Base-by-base conservation (phyloP, 2,797 vertebrate genomes). In the Tokudaia tokunoshimensis region DNA sequence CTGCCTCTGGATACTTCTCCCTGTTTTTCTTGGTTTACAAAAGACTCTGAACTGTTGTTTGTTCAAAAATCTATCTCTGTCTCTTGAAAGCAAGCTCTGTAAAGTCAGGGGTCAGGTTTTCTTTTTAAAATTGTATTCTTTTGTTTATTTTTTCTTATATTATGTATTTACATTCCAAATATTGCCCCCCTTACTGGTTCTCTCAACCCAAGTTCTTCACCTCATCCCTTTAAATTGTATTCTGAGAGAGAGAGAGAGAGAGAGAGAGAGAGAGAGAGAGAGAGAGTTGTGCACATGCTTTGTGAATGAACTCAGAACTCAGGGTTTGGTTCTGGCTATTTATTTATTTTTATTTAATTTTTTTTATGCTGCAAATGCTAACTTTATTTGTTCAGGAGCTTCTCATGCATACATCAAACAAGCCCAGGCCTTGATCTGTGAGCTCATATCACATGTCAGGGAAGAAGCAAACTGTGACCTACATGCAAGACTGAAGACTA, bases 351-450 rank as follows among this genome's bases (percentile, higher is more conserved):
- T 50, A 41, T 41, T 41, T 41, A 41, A 41, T 50, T 50, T 50
- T 47, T 50, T 50, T 52, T 11, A 96, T 50, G 97, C 97, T 96
- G 91, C 78, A 79, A 74, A 26, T 95, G 89, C 97, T 97, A 83
- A 87, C 97, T 99, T 98, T 98, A 98, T 99, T 99, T 98, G 98
- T 98, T 98, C 97, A 15, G 92, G 59, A 96, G 78, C 93, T 98
- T 94, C 50, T 84, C 67, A 6, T 98, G 98, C 97, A 96, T 96
- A 97, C 96, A 74, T 97, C 98, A 98, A 95, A 96, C 84, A 97
- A 97, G 94, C 83, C 0, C 72, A 94, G 41, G 57, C 94, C 98
- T 94, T 98, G 94, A 98, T 95, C 86, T 92, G 79, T 93, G 97
- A 89, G 98, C 89, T 84, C 92, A 74, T 14, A 96, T 97, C 92